phyloP scores from a whole-genome alignment of 1,140 invertebrate species.

The Neotoxoptera formosana region DNA sequence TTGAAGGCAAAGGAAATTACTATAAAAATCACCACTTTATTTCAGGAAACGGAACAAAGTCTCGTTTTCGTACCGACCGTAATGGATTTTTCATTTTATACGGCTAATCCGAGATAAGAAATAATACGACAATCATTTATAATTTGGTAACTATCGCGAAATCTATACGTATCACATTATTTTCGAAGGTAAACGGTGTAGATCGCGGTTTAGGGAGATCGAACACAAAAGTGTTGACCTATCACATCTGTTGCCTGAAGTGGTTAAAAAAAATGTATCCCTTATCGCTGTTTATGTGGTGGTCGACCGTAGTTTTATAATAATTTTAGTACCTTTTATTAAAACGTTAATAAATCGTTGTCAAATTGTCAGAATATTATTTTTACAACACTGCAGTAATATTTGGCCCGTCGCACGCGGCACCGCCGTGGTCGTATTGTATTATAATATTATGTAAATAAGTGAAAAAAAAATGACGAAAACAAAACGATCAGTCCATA shows the following conservation, averaged over 20 bases:
- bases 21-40: slow-evolving; percentile 1
- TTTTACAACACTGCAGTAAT: background rate
- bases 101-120: background rate
- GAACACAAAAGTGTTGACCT: background rate
- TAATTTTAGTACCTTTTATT: too few species aligned
- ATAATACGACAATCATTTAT: background rate
- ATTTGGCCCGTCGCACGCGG: background rate
- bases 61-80: background rate
- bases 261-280: too few species aligned
- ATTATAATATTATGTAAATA: background rate
- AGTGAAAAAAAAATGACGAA: background rate
- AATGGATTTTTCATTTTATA: background rate
- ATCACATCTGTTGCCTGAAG: background rate
- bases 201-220: background rate
- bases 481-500: background rate
- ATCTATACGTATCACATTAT: background rate
- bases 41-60: background rate
- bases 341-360: too few species aligned
- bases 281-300: background rate
- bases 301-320: background rate
- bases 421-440: background rate
- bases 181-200: background rate
- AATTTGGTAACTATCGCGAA: background rate
- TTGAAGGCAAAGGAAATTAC: background rate
- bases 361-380: too few species aligned